These are phyloP conservation scores for Dyspetes luteomarginatus DNA, from an alignment of 2,888 invertebrate genomes.

Conservation along the genomic window DNA sequence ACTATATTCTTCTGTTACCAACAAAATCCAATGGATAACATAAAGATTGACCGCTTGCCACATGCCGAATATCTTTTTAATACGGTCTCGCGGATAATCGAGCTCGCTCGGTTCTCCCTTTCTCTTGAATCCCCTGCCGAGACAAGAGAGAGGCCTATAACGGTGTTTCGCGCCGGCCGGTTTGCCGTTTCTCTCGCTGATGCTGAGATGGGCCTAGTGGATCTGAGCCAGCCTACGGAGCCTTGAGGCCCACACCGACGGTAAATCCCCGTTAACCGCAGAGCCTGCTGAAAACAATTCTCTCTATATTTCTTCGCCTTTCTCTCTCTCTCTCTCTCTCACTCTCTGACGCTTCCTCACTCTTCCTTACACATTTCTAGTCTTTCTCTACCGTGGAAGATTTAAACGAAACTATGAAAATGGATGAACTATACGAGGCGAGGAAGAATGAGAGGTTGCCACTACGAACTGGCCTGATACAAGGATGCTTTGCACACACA, in stretches of 20 bases:
- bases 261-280: conserved; percentile 53
- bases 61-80: conserved; percentile 10
- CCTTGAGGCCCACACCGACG: conserved; percentile 49
- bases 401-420: conserved; percentile 10
- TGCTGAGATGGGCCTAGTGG: conserved; percentile 32
- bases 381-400: not conserved
- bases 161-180: conserved; percentile 50
- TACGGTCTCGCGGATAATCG: conserved; percentile 22
- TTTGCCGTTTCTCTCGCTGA: conserved; percentile 14
- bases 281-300: conserved; percentile 14
- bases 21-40: no score
- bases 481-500: not conserved
- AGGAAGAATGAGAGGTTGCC: not conserved
- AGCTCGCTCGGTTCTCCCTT: not conserved
- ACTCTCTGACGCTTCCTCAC: conserved; percentile 11
- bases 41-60: not conserved
- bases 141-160: conserved; percentile 44
- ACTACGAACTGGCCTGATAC: not conserved
- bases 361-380: not conserved
- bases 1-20: no score
- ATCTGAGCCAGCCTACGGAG: conserved; percentile 6
- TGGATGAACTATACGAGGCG: not conserved
- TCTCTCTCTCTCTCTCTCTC: conserved; percentile 20
- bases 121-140: not conserved
- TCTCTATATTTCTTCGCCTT: conserved; percentile 53